Evolutionary conservation across 2,113 vertebrate species (phyloP), one percentile per base, ranked within the genome.

Genomic region (Centropus bengalensis): DNA sequence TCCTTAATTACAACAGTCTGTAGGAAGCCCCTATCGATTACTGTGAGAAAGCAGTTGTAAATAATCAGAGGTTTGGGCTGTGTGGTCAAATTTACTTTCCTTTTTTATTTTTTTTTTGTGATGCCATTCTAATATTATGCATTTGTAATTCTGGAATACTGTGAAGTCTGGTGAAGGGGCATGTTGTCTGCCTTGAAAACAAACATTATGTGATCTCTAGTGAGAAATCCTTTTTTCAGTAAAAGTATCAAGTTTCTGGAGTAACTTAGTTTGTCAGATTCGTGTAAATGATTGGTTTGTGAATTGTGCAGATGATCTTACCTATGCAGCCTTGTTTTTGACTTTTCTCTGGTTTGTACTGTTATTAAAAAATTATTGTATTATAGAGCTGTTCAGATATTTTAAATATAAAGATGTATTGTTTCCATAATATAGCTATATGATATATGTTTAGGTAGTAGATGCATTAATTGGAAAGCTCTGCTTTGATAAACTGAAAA

Each of bases 261-360:
- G 83, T 96, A 97, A 96, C 89, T 95, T 96, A 96, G 95, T 97
- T 96, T 79, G 95, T 97, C 95, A 93, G 95, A 95, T 93, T 97
- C 97, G 96, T 86, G 97, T 97, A 98, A 96, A 97, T 97, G 96
- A 97, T 97, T 97, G 98, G 98, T 98, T 98, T 98, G 98, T 98
- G 98, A 98, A 98, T 98, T 98, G 98, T 98, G 98, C 96, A 97
- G 96, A 98, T 98, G 97, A 98, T 98, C 98, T 94, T 98, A 98
- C 98, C 99, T 99, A 99, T 99, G 98, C 99, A 99, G 98, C 98
- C 97, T 98, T 98, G 98, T 98, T 98, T 98, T 98, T 98, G 98
- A 98, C 98, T 98, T 96, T 97, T 97, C 94, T 96, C 96, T 97
- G 97, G 96, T 98, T 98, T 99, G 97, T 98, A 98, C 98, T 98